phyloP scores from a whole-genome alignment of 2,797 vertebrate genomes.

The Pseudomugil tenellus region DNA sequence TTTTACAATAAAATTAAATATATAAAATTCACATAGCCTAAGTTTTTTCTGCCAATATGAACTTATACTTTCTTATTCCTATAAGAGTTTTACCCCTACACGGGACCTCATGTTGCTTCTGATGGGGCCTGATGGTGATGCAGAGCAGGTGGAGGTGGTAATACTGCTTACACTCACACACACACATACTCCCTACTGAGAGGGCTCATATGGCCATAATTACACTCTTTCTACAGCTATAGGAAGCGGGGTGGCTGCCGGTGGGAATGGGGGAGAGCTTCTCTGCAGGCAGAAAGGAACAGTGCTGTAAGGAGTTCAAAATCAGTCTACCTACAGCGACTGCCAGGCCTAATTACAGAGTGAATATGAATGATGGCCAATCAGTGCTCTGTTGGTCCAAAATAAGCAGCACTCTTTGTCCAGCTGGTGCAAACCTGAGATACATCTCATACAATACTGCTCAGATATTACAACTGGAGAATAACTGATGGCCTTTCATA shows the following conservation, averaged over 20 bases:
- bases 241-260: slow-evolving; percentile 48
- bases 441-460: slow-evolving; percentile 32
- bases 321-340: slow-evolving; percentile 58
- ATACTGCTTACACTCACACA: slow-evolving; percentile 19
- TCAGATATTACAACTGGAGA: slow-evolving; percentile 11
- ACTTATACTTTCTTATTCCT: slow-evolving; percentile 5
- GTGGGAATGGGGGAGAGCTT: slow-evolving; percentile 43
- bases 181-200: slow-evolving; percentile 12
- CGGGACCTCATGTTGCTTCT: slow-evolving; percentile 12
- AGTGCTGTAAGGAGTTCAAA: slow-evolving; percentile 30
- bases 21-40: not conserved
- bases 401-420: slow-evolving; percentile 35
- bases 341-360: slow-evolving; percentile 67
- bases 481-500: slow-evolving; percentile 27
- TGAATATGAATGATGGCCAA: slow-evolving; percentile 60
- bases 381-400: slow-evolving; percentile 37
- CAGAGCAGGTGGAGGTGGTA: slow-evolving; percentile 32
- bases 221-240: slow-evolving; percentile 59
- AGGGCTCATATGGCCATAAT: slow-evolving; percentile 55
- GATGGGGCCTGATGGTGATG: slow-evolving; percentile 19
- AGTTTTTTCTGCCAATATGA: too few species aligned
- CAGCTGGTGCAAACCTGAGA: slow-evolving; percentile 37
- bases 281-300: slow-evolving; percentile 50
- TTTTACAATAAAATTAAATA: not conserved
- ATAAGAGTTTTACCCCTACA: slow-evolving; percentile 5